Evolutionary conservation across 2,797 vertebrate species (phyloP).

Genomic region (Decapterus maruadsi): DNA sequence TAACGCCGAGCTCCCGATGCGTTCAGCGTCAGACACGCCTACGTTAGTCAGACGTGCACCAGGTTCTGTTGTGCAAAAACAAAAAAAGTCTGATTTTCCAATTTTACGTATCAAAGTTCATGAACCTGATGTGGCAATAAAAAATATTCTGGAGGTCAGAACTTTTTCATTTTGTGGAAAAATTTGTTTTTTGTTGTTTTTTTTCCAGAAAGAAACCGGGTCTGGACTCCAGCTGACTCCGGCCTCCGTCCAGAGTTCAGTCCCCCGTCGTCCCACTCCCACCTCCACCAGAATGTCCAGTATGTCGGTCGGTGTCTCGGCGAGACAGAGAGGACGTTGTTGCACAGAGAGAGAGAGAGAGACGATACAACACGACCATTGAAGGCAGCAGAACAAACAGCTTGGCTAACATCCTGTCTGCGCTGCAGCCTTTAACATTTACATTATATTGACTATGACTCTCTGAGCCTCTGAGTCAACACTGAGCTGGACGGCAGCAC

Average conservation of each 20-base stretch:
- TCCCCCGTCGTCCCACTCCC: constrained; percentile 40
- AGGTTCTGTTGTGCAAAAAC: constrained; percentile 8
- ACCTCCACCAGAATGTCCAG: constrained; percentile 70
- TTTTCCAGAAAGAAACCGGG: constrained; percentile 1
- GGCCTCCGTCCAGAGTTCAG: constrained; percentile 33
- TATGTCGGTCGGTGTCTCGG: constrained; percentile 38
- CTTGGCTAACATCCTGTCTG: constrained; percentile 60
- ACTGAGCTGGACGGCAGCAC: constrained; percentile 5
- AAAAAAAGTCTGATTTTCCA: not conserved
- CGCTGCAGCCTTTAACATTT: constrained; percentile 55
- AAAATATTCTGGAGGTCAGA: not conserved
- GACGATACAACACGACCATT: constrained; percentile 65
- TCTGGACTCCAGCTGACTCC: constrained; percentile 10
- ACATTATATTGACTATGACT: constrained; percentile 46
- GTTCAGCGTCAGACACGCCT: constrained; percentile 27
- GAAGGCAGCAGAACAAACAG: constrained; percentile 66
- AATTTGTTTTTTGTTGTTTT: constrained; percentile 1
- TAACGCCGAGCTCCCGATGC: constrained; percentile 22
- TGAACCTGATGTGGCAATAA: not conserved
- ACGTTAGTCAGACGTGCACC: constrained; percentile 1
- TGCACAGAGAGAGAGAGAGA: constrained; percentile 1
- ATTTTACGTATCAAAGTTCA: not conserved
- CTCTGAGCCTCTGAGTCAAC: constrained; percentile 60
- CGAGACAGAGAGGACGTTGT: constrained; percentile 67
- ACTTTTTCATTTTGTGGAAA: not conserved